Base-by-base conservation (phyloP, 1,140 invertebrate species). In the Drosophila funebris region DNA sequence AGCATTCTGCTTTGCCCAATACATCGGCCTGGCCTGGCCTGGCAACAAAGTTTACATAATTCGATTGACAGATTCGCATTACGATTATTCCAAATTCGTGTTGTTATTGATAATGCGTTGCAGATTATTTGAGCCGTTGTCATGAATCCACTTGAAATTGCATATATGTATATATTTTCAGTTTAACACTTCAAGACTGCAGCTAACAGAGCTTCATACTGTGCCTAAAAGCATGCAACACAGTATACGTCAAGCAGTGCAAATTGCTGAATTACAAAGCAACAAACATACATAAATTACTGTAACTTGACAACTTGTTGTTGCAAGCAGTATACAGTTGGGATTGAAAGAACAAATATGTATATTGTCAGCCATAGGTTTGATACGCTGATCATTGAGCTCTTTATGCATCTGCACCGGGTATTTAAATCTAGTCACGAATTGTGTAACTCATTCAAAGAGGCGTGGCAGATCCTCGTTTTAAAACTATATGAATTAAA, bases 201-300 rank as follows among this genome's bases (percentile, higher is more conserved):
- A n/a, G 13, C 33, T 11, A 7, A 7, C 20, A 13, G 20, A 31
- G 43, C 16, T 31, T 24, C 2, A 5, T 6, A 31, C 4, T 39
- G 6, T 18, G 2, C 77, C 77, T 66, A 64, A 79, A 81, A 81
- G 78, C 72, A 72, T 62, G 58, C 72, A 27, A 66, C 31, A 54
- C 0, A 4, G 13, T 2, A 9, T 0, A 41, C 0, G 9, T n/a
- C 52, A 72, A 66, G 69, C 61, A 66, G 61, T 67, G 63, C 62
- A 53, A 41, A 13, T n/a, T 46, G 37, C 20, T 9, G 4, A 48
- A 22, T 29, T 33, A 6, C 18, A 8, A 24, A 31, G 2, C 22
- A 22, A 18, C 16, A 58, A 14, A 22, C n/a, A n/a, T n/a, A n/a
- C n/a, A n/a, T n/a, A n/a, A 33, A 31, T 31, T 31, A 31, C 29